Conservation (phyloP, 2,797 vertebrate genomes). For the Scolopax bukidnonensis region DNA sequence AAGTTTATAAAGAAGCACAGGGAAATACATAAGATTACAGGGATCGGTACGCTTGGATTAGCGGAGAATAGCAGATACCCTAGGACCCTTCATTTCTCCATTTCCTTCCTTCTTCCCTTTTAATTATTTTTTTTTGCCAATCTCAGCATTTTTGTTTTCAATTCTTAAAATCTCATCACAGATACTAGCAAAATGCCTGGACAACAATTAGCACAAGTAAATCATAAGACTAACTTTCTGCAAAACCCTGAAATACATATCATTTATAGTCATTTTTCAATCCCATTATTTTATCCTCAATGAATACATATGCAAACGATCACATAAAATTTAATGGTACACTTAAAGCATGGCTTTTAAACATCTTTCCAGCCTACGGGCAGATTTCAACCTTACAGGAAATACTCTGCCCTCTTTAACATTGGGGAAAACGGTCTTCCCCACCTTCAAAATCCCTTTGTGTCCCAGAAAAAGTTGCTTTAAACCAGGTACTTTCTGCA, state of each 20-base stretch:
- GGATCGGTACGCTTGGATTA: background rate
- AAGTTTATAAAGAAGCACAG: background rate
- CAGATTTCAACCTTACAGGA: background rate
- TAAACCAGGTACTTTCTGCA: background rate
- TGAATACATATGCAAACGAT: background rate
- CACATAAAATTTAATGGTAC: background rate
- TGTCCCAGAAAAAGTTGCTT: rapidly evolving
- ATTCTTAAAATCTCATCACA: background rate
- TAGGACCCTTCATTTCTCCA: background rate
- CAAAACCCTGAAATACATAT: background rate
- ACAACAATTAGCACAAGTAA: background rate
- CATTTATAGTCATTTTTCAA: background rate
- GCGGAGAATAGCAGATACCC: background rate
- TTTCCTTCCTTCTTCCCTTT: background rate
- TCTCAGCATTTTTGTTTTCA: background rate
- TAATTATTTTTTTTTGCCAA: background rate
- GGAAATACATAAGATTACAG: rapidly evolving
- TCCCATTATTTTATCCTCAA: background rate
- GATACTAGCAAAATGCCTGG: background rate
- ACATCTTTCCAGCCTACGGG: rapidly evolving
- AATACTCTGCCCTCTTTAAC: background rate
- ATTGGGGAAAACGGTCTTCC: background rate
- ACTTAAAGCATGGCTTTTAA: background rate
- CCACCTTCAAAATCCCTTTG: background rate
- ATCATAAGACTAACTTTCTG: background rate